These are phyloP conservation scores for Carcina quercana DNA, from an alignment of 2,888 invertebrate species.

Conservation along the genomic window DNA sequence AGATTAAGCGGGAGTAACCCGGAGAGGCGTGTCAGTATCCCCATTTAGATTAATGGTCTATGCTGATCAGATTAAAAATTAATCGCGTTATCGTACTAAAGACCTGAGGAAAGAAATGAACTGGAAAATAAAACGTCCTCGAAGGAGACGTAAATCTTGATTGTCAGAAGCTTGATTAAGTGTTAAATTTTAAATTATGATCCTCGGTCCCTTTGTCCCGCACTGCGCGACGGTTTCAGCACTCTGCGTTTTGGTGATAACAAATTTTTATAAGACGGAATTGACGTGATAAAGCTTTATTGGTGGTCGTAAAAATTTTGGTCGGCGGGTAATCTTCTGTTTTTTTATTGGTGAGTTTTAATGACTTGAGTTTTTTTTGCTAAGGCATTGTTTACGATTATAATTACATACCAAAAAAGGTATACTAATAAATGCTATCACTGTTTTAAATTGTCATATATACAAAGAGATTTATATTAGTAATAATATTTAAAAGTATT, in stretches of 20 bases:
- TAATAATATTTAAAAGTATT: too few relatives aligned
- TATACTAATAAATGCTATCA: too few relatives aligned
- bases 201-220: conserved; percentile 27
- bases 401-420: too few relatives aligned
- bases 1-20: conserved; percentile 1
- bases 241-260: conserved; percentile 11
- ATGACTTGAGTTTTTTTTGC: too few relatives aligned
- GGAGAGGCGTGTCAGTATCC: conserved; percentile 3
- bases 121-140: conserved; percentile 53
- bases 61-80: conserved; percentile 53
- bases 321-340: background rate
- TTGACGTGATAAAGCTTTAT: conserved; percentile 8
- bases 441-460: too few relatives aligned
- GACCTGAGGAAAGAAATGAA: conserved; percentile 48
- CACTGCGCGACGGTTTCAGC: conserved; percentile 22
- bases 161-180: conserved; percentile 66
- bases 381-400: too few relatives aligned
- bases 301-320: conserved; percentile 8
- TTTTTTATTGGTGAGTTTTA: conserved; percentile 6
- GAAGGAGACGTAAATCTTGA: conserved; percentile 49
- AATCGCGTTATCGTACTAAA: conserved; percentile 45
- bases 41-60: conserved; percentile 8
- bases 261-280: too few relatives aligned
- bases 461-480: too few relatives aligned
- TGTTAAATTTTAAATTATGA: conserved; percentile 67